Evolutionary conservation across 2,113 vertebrate species (phyloP).

Genomic region (Pollachius pollachius): DNA sequence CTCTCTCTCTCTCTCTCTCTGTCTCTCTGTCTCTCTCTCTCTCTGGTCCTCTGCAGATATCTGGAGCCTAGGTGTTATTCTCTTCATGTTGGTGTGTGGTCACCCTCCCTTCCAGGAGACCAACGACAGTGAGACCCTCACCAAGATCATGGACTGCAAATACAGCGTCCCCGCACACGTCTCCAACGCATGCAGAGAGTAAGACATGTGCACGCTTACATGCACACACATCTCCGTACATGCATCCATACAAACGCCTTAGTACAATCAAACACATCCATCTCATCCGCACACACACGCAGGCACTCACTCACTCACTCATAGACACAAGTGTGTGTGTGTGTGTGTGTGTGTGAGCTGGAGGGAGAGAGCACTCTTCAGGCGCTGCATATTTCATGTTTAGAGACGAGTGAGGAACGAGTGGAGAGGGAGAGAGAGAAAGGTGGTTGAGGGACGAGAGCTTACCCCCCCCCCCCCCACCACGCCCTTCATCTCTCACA

Average conservation of each 20-base stretch:
- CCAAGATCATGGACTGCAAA: constrained; percentile 99
- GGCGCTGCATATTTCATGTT: constrained; percentile 72
- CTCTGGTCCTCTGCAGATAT: constrained; percentile 78
- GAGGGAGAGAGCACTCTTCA: constrained; percentile 51
- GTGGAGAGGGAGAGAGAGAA: constrained; percentile 1
- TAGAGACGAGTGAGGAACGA: constrained; percentile 45
- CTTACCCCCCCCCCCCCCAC: background rate
- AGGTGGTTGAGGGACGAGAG: too few relatives aligned
- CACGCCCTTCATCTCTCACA: constrained; percentile 21
- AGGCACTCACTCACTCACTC: too few relatives aligned
- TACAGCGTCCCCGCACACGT: constrained; percentile 91
- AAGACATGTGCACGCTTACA: constrained; percentile 57
- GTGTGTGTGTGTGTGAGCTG: background rate
- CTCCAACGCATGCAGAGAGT: constrained; percentile 93
- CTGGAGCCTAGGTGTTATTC: constrained; percentile 98
- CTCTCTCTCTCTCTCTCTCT: background rate
- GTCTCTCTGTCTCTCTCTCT: constrained; percentile 18
- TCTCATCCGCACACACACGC: too few relatives aligned
- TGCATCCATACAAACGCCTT: background rate
- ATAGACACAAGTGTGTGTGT: background rate
- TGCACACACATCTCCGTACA: background rate
- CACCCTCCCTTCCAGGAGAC: constrained; percentile 97
- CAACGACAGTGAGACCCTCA: constrained; percentile 97
- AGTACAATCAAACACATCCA: background rate
- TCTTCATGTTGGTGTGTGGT: constrained; percentile 98